Percentiles rank a stretch among this genome's conserved stretches.
Conservation (phyloP, 1,140 invertebrate species). For the Zeugodacus cucurbitae region DNA sequence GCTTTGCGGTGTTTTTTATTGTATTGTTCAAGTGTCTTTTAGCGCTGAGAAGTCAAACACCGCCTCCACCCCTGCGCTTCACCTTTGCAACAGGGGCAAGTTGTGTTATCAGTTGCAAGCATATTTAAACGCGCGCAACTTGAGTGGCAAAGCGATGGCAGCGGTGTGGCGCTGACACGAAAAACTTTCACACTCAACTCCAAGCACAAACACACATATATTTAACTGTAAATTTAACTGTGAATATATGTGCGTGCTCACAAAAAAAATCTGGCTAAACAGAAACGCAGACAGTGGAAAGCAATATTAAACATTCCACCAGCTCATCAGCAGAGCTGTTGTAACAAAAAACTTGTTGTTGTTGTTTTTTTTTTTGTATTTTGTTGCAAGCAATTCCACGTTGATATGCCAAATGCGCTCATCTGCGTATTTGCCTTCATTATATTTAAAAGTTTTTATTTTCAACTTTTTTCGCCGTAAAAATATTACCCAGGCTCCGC, state of each 20-base stretch:
- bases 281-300: not conserved
- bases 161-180: not conserved
- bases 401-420: constrained; percentile 25
- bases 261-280: not conserved
- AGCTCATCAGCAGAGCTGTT: not conserved
- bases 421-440: constrained; percentile 34
- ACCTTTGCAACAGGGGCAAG: not conserved
- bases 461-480: not conserved
- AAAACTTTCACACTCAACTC: not conserved
- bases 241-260: not conserved
- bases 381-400: not conserved
- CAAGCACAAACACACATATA: not conserved
- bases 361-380: not conserved
- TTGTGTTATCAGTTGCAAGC: constrained; percentile 21
- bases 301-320: not conserved
- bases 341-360: not conserved
- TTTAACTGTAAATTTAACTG: no score
- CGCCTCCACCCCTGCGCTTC: not conserved
- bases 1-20: not conserved
- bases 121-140: not conserved
- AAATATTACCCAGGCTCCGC: not conserved
- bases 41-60: not conserved
- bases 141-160: not conserved
- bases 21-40: not conserved
- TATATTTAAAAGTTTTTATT: constrained; percentile 10